Evolutionary conservation across 2,888 invertebrate genomes (phyloP).

Genomic region (Nemotelus nigrinus): DNA sequence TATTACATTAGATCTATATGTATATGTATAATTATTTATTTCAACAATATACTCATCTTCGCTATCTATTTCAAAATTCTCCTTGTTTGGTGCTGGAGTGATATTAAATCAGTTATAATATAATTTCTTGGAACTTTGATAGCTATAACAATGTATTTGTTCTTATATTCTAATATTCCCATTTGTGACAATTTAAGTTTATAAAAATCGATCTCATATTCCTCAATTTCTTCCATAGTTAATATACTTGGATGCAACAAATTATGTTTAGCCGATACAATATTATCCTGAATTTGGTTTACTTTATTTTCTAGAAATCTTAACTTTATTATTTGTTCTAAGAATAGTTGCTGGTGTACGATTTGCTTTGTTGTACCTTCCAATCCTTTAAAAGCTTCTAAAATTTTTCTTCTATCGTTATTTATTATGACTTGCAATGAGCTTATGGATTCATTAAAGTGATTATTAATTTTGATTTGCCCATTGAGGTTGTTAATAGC

Average conservation of each 20-base stretch:
- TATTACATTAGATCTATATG: not conserved
- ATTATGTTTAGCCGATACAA: conserved; percentile 46
- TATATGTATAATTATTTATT: conserved; percentile 13
- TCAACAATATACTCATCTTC: not conserved
- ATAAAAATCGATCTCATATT: conserved; percentile 47
- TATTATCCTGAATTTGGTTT: conserved; percentile 67
- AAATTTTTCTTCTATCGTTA: conserved; percentile 47
- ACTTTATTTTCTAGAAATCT: conserved; percentile 43
- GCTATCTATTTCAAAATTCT: no score
- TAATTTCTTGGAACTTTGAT: conserved; percentile 36
- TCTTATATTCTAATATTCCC: conserved; percentile 39
- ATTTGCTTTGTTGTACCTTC: no score
- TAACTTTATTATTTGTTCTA: not conserved
- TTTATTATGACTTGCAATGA: not conserved
- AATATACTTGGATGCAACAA: conserved; percentile 48
- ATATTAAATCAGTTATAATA: conserved; percentile 12
- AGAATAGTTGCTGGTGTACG: no score
- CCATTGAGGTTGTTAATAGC: conserved; percentile 46
- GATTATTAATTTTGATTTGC: conserved; percentile 48
- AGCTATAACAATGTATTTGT: conserved; percentile 9
- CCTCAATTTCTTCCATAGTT: conserved; percentile 47
- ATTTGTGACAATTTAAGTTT: conserved; percentile 44
- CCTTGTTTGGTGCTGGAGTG: conserved; percentile 8
- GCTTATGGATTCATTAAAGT: conserved; percentile 47
- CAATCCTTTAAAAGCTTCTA: conserved; percentile 25